Evolutionary conservation across 1,140 invertebrate genomes (phyloP).

Genomic region (Melipona quadrifasciata): DNA sequence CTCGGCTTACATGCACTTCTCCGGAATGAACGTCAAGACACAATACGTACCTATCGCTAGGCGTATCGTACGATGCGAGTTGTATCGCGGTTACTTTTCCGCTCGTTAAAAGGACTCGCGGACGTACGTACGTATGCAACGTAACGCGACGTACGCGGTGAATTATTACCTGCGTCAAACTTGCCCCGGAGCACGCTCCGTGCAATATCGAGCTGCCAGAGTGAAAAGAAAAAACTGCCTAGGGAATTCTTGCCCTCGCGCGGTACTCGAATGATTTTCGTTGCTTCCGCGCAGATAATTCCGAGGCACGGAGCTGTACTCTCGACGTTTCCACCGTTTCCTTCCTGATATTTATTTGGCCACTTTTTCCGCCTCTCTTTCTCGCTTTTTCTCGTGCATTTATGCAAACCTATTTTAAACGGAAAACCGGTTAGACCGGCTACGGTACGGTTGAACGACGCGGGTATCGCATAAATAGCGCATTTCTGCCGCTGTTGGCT

Average conservation of each 20-base stretch:
- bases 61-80: slow-evolving; percentile 29
- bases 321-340: slow-evolving; percentile 19
- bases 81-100: slow-evolving; percentile 41
- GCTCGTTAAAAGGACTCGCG: slow-evolving; percentile 48
- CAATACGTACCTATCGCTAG: slow-evolving; percentile 51
- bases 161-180: slow-evolving; percentile 37
- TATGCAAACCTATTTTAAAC: slow-evolving; percentile 15
- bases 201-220: slow-evolving; percentile 26
- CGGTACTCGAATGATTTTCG: slow-evolving; percentile 30
- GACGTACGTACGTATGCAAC: neutral
- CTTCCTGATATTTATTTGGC: slow-evolving; percentile 18
- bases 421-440: neutral
- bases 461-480: neutral
- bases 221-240: neutral
- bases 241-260: slow-evolving; percentile 1
- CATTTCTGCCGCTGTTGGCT: neutral
- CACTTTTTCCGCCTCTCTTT: neutral
- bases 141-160: neutral
- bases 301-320: neutral
- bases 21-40: slow-evolving; percentile 47
- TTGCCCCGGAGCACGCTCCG: slow-evolving; percentile 11
- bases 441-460: neutral
- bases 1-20: neutral
- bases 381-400: neutral
- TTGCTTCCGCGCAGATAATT: slow-evolving; percentile 37